Conservation (phyloP, 92 coral and sea anemone genomes). For the Zoanthus sociatus region DNA sequence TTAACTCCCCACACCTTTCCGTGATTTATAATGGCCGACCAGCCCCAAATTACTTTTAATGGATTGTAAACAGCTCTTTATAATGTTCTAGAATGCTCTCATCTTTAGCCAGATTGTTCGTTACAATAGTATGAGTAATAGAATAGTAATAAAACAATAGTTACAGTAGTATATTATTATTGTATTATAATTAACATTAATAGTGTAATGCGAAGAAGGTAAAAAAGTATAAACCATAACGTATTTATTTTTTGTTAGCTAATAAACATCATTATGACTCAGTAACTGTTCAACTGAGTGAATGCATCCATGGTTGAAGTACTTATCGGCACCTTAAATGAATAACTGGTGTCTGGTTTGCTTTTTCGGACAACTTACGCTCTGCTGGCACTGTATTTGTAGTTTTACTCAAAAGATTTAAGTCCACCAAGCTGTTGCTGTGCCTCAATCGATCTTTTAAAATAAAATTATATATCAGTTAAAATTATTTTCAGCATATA, state of each 20-base stretch:
- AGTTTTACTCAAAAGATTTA: conserved; percentile 3
- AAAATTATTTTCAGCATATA: too few relatives aligned
- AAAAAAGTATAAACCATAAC: too few relatives aligned
- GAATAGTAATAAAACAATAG: background rate
- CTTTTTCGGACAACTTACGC: conserved; percentile 7
- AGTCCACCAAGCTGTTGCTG: conserved; percentile 42
- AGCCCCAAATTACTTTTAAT: too few relatives aligned
- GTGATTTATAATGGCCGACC: too few relatives aligned
- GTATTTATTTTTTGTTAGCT: too few relatives aligned
- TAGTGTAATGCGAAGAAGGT: too few relatives aligned
- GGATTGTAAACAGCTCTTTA: too few relatives aligned
- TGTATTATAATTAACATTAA: too few relatives aligned
- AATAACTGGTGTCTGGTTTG: background rate
- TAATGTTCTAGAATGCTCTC: background rate
- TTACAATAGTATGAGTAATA: background rate
- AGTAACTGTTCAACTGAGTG: too few relatives aligned
- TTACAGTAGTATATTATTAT: background rate
- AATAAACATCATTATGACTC: too few relatives aligned
- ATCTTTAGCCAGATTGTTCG: background rate
- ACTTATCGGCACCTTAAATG: background rate
- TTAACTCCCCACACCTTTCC: too few relatives aligned
- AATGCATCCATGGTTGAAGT: too few relatives aligned
- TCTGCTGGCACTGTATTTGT: conserved; percentile 38
- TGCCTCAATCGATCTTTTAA: conserved; percentile 37
- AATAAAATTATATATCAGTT: background rate